These are phyloP conservation scores for Limulus polyphemus DNA, from an alignment of 2,888 invertebrate genomes.

Conservation along the genomic window DNA sequence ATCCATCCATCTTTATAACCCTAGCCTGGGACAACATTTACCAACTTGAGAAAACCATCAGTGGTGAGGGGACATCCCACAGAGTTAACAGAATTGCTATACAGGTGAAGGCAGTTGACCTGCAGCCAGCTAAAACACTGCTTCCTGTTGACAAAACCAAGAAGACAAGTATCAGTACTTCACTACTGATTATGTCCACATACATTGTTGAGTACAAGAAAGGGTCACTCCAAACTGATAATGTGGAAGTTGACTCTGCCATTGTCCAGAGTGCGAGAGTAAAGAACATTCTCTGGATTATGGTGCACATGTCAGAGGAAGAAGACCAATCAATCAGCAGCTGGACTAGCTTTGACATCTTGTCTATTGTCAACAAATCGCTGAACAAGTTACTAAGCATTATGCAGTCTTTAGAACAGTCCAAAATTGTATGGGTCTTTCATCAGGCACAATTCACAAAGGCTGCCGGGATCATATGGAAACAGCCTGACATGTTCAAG, in stretches of 20 bases:
- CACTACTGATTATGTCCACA: too few species aligned
- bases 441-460: slow-evolving; percentile 26
- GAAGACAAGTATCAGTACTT: not conserved
- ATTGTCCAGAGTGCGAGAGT: not conserved
- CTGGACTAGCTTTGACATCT: not conserved
- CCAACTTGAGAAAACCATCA: slow-evolving; percentile 1
- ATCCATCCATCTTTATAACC: slow-evolving; percentile 15
- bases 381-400: not conserved
- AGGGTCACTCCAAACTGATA: too few species aligned
- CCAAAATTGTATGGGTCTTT: not conserved
- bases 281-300: not conserved
- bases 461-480: slow-evolving; percentile 24
- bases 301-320: too few species aligned
- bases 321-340: not conserved
- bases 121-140: not conserved
- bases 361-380: not conserved
- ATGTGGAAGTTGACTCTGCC: not conserved
- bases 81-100: slow-evolving; percentile 1
- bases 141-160: not conserved
- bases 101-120: not conserved
- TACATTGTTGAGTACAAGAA: too few species aligned
- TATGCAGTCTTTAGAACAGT: not conserved
- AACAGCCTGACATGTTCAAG: slow-evolving; percentile 11
- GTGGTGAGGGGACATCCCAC: not conserved
- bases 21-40: slow-evolving; percentile 24